Evolutionary conservation across 2,888 invertebrate species (phyloP).

Genomic region (Pollenia griseotomentosa): DNA sequence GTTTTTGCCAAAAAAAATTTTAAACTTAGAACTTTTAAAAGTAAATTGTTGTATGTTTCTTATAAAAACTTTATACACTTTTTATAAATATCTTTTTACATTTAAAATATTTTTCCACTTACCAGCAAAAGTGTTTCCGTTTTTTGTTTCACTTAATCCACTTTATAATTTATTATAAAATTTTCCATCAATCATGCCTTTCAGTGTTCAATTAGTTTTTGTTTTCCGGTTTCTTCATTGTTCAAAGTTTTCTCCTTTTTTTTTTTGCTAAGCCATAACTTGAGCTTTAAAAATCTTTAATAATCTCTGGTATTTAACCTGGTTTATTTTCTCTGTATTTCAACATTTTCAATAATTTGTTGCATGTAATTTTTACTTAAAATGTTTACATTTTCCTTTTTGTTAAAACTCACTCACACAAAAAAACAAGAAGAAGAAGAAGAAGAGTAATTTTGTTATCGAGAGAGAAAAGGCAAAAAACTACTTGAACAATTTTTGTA

Average conservation of each 20-base stretch:
- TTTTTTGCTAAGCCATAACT: background rate
- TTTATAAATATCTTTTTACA: no score
- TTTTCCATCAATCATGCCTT: constrained; percentile 14
- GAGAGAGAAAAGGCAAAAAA: background rate
- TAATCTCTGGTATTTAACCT: constrained; percentile 30
- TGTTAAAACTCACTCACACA: background rate
- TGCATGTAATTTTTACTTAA: constrained; percentile 1
- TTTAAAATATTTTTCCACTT: background rate
- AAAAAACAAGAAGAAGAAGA: background rate
- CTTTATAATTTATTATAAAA: background rate
- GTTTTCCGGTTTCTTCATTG: background rate
- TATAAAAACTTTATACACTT: no score
- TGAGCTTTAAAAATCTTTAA: constrained; percentile 7
- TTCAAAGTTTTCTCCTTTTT: constrained; percentile 1
- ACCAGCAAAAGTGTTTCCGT: background rate
- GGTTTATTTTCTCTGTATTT: background rate
- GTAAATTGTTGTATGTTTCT: no score
- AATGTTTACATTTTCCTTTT: constrained; percentile 2
- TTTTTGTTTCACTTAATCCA: background rate
- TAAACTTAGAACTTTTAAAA: no score
- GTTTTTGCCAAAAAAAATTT: no score
- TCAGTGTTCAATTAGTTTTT: constrained; percentile 30
- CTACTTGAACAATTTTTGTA: constrained; percentile 31
- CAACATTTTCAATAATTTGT: constrained; percentile 32
- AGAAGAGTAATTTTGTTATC: constrained; percentile 3